These are phyloP conservation scores for Spodoptera littoralis DNA, from an alignment of 2,888 invertebrate species.

Conservation along the genomic window DNA sequence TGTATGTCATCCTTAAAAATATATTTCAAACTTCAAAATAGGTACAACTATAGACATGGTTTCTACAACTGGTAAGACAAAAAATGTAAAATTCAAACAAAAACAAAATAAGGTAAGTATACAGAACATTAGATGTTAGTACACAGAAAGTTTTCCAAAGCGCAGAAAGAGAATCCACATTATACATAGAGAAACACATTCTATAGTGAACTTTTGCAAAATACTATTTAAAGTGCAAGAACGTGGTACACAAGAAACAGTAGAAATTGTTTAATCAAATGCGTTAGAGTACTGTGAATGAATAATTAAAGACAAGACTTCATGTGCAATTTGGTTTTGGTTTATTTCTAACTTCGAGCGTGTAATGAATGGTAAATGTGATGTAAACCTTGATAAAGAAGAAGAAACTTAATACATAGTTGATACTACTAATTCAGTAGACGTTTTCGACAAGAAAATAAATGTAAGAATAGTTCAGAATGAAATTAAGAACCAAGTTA, in stretches of 20 bases:
- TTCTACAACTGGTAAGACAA: no score
- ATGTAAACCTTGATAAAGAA: neutral
- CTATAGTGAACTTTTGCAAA: no score
- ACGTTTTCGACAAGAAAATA: no score
- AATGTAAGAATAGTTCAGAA: no score
- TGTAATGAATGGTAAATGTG: slow-evolving; percentile 14
- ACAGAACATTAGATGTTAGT: neutral
- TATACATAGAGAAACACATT: slow-evolving; percentile 1
- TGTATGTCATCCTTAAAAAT: no score
- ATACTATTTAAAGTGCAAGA: neutral
- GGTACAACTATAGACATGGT: no score
- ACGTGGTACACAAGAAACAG: slow-evolving; percentile 25
- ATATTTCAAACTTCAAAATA: no score
- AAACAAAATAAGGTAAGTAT: neutral
- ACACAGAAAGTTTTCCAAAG: no score
- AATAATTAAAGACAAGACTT: slow-evolving; percentile 22
- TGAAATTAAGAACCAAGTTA: no score
- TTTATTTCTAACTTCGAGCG: slow-evolving; percentile 3
- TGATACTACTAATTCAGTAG: neutral
- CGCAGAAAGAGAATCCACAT: no score
- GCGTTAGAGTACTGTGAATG: neutral
- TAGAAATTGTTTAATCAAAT: slow-evolving; percentile 21
- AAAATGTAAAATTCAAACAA: no score
- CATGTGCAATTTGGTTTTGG: slow-evolving; percentile 18
- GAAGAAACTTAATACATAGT: slow-evolving; percentile 11